Conservation (phyloP, 2,113 vertebrate genomes). For the Beaufortia kweichowensis region DNA sequence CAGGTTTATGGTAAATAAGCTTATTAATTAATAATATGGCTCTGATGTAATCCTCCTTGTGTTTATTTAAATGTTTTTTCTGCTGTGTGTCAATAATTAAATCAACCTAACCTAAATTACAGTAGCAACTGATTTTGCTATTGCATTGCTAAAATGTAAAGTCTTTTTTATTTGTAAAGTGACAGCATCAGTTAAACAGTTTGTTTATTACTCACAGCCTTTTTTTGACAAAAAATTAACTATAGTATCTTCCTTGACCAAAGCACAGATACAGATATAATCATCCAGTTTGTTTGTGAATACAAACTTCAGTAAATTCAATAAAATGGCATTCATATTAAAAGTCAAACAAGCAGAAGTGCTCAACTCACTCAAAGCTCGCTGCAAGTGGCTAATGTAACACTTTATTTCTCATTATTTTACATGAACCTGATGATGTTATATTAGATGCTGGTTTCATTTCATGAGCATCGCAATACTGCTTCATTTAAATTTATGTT, state of each 20-base stretch:
- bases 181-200: no score
- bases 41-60: no score
- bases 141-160: no score
- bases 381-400: conserved; percentile 15
- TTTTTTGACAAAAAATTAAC: no score
- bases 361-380: neutral
- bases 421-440: neutral
- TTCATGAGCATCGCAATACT: neutral
- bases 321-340: neutral
- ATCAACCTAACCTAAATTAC: no score
- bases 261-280: neutral
- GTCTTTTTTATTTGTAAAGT: no score
- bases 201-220: no score
- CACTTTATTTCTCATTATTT: neutral
- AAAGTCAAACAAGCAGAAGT: neutral
- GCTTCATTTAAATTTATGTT: neutral
- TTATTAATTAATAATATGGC: no score
- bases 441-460: neutral
- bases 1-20: no score
- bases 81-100: no score
- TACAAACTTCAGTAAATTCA: neutral
- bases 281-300: neutral
- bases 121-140: no score
- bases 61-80: no score
- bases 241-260: neutral